These are phyloP conservation scores for Pycnonotus jocosus DNA, from an alignment of 2,113 vertebrate species.

Conservation along the genomic window DNA sequence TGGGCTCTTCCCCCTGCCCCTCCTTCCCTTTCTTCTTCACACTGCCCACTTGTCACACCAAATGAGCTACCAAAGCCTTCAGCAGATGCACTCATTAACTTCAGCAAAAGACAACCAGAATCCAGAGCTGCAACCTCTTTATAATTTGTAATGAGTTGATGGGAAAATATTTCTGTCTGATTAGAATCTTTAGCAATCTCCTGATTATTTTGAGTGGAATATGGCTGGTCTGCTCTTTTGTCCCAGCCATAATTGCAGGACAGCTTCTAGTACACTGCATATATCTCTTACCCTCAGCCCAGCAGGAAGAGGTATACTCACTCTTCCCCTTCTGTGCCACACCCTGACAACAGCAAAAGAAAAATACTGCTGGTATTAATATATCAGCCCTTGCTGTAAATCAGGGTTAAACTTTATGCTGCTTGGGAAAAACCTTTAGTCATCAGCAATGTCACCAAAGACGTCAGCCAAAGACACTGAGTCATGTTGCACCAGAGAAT, in stretches of 20 bases:
- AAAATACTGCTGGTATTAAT: neutral
- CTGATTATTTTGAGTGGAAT: neutral
- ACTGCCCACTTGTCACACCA: neutral
- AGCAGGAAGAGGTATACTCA: neutral
- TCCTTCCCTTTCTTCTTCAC: neutral
- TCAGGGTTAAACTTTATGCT: neutral
- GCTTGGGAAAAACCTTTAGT: neutral
- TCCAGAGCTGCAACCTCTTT: slow-evolving; percentile 44
- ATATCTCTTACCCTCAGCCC: neutral
- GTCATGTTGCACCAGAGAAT: neutral
- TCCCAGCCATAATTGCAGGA: neutral
- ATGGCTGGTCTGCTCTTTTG: neutral
- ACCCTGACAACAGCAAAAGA: neutral
- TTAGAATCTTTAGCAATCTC: slow-evolving; percentile 54
- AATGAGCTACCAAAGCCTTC: slow-evolving; percentile 43
- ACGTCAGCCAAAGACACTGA: neutral
- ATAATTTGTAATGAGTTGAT: slow-evolving; percentile 54
- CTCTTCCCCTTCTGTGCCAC: neutral
- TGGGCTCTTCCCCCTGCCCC: neutral
- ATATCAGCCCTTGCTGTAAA: neutral
- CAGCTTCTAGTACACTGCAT: neutral
- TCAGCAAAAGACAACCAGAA: slow-evolving; percentile 29
- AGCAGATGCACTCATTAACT: neutral
- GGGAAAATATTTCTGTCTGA: slow-evolving; percentile 64
- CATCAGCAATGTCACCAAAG: neutral